Conservation (phyloP, 2,888 invertebrate genomes). For the Drosophila koepferae region DNA sequence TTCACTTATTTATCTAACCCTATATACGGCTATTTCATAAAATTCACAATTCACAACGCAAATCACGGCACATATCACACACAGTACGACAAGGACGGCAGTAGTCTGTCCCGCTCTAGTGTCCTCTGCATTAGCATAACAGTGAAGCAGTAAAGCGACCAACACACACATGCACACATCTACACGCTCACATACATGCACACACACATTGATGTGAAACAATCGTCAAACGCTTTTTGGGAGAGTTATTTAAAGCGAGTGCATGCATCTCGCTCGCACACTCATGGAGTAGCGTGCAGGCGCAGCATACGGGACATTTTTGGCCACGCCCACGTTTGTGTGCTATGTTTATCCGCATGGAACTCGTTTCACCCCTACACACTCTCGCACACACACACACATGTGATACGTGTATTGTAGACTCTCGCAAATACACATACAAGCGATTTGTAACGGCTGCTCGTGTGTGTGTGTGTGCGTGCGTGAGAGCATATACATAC, state of each 20-base stretch:
- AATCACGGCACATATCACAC: conserved; percentile 24
- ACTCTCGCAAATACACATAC: conserved; percentile 28
- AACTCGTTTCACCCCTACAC: conserved; percentile 62
- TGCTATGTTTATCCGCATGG: conserved; percentile 40
- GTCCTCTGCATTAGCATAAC: conserved; percentile 31
- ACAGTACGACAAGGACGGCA: conserved; percentile 5
- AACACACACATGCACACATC: background rate
- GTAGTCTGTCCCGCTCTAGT: conserved; percentile 21
- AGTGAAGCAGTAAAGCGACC: conserved; percentile 36
- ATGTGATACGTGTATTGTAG: conserved; percentile 25
- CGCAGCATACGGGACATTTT: conserved; percentile 40
- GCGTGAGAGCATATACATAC: conserved; percentile 26
- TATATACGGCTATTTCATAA: background rate
- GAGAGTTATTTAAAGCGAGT: conserved; percentile 52
- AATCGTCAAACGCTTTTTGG: conserved; percentile 59
- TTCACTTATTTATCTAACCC: background rate
- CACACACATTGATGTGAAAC: conserved; percentile 19
- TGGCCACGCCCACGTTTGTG: conserved; percentile 60
- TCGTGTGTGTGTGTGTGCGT: conserved; percentile 20
- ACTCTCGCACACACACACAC: conserved; percentile 6
- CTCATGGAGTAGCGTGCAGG: conserved; percentile 14
- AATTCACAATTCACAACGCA: conserved; percentile 23
- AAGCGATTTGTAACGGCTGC: conserved; percentile 39
- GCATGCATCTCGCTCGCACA: conserved; percentile 41
- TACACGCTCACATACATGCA: background rate